Evolutionary conservation across 2,888 invertebrate species (phyloP), one percentile per base, ranked within the genome.

Genomic region (Eueremaeus valkanovi): DNA sequence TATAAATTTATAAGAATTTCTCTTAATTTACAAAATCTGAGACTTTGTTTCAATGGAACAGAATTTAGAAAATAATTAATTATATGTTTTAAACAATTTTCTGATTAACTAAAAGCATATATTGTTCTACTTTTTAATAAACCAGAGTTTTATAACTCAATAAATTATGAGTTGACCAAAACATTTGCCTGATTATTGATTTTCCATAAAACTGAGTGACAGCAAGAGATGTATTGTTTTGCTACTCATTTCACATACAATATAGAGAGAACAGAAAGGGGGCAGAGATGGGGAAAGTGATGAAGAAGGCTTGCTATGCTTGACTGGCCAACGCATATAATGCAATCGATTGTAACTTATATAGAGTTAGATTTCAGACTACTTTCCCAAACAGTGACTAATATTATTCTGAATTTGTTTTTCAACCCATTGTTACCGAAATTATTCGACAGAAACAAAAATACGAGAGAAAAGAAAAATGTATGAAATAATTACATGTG

Each of bases 281-380:
- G n/a, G n/a, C n/a, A n/a, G n/a, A n/a, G n/a, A n/a, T n/a, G n/a
- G n/a, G n/a, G n/a, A 42, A n/a, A n/a, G n/a, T n/a, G n/a, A n/a
- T 51, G 18, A 51, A 9, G 6, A 18, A 55, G 24, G 21, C 6
- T 13, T 55, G 55, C 18, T 55, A 21, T 55, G 55, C 18, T 51
- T 55, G 21, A 55, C 55, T 16, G 21, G 21, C 3, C 3, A 55
- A 45, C 18, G 3, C 45, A 45, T 11, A 36, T 31, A 63, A 63
- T 63, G 63, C 1, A 31, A 63, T 63, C 63, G 33, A 63, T 63
- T 63, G 16, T 8, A 63, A 63, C n/a, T 18, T n/a, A 31, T 63
- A 63, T 63, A 63, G 63, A 63, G 63, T 36, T 33, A 63, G 33
- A 63, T n/a, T 31, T 63, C 18, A 36, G 33, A 13, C 31, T 29